phyloP scores from a whole-genome alignment of 2,888 invertebrate genomes.

The Rotaria magnacalcarata region DNA sequence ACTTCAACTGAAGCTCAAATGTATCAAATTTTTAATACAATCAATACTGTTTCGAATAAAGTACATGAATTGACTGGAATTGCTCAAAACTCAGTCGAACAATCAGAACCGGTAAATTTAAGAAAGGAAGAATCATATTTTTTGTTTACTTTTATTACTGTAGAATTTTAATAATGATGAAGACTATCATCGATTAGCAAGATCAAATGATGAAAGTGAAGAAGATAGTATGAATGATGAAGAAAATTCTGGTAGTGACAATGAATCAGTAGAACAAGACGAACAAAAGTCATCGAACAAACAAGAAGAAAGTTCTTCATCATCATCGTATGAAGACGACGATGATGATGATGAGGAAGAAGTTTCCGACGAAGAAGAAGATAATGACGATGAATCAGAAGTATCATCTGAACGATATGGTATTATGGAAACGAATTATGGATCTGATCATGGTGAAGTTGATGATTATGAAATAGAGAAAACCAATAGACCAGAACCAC shows the following conservation, averaged over 20 bases:
- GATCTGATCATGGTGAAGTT: not conserved
- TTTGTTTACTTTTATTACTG: not conserved
- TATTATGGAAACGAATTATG: not conserved
- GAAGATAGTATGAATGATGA: not conserved
- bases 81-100: not conserved
- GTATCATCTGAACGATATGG: not conserved
- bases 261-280: not conserved
- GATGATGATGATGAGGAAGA: not conserved
- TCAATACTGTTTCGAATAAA: conserved; percentile 36
- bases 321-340: not conserved
- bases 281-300: not conserved
- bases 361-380: not conserved
- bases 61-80: conserved; percentile 20
- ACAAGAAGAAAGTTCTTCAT: not conserved
- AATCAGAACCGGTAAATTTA: not conserved
- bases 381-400: not conserved
- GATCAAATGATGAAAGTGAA: not conserved
- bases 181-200: not conserved
- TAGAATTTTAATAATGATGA: not conserved
- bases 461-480: conserved; percentile 6
- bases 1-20: conserved; percentile 43
- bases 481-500: not conserved
- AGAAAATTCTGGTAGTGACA: not conserved
- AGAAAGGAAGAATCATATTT: not conserved
- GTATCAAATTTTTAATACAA: conserved; percentile 40